Base-by-base conservation (phyloP, 2,113 vertebrate species). In the Alaudala cheleensis region DNA sequence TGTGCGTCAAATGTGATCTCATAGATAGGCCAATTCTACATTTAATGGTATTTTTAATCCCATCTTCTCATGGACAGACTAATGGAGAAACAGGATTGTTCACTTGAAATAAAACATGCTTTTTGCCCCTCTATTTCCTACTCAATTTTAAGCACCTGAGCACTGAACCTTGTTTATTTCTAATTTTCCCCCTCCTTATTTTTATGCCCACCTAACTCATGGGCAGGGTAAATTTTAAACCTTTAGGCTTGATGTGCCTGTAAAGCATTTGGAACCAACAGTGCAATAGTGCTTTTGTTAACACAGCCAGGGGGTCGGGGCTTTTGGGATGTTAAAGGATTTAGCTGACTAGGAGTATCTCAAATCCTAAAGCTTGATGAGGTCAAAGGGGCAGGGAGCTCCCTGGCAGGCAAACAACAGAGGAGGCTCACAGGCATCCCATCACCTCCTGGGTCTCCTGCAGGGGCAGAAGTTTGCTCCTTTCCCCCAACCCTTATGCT, bases 281-380 rank as follows among this genome's bases (percentile, higher is more conserved):
- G 20, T 16, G 47, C 37, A 33, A 15, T 1, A 39, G 21, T 25
- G 31, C 40, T 83, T 57, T 12, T 71, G 77, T 54, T 39, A 87
- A 47, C 47, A 11, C 5, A 26, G 42, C 44, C 2, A 2, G 42
- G 58, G 60, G 51, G 60, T 71, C 47, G 0, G 0, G 72, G 60
- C 28, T 10, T 89, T 71, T 26, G 61, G 84, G 61, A 67, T 19
- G 34, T 88, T 81, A 88, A 94, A 93, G 74, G 57, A 93, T 88
- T 94, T 70, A 92, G 88, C 90, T 96, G 94, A 91, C 60, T 50
- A 19, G 13, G 73, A 50, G 78, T 10, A 47, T 45, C 90, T 66
- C 73, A 73, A 81, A 87, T 87, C 69, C 85, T 25, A 62, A 66
- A 84, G 92, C 92, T 11, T 23, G 56, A 3, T 14, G 42, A 62